These are phyloP conservation scores for Hirundichthys speculiger DNA, from an alignment of 2,113 vertebrate species.

Conservation along the genomic window DNA sequence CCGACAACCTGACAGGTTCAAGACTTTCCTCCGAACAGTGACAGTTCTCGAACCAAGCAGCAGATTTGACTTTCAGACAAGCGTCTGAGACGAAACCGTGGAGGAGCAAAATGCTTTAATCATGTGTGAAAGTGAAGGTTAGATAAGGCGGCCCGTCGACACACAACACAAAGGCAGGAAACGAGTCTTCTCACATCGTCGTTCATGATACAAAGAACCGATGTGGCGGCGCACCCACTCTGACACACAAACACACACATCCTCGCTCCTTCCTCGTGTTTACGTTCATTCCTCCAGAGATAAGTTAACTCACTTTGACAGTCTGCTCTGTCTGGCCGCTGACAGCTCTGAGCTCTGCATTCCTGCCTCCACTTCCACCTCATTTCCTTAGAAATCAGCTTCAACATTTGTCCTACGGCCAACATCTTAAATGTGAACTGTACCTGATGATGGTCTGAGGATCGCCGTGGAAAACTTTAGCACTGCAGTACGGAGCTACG, in stretches of 20 bases:
- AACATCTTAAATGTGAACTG: no score
- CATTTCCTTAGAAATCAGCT: neutral
- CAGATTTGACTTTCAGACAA: no score
- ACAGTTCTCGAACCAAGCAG: no score
- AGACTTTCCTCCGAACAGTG: no score
- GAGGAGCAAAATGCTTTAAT: neutral
- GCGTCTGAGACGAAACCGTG: no score
- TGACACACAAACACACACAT: neutral
- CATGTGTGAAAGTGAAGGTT: neutral
- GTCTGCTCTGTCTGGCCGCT: neutral
- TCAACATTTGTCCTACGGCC: no score
- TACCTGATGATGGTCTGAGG: no score
- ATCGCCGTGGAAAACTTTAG: no score
- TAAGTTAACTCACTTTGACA: conserved; percentile 25
- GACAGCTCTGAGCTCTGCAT: neutral
- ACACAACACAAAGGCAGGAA: conserved; percentile 45
- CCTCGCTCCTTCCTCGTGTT: conserved; percentile 19
- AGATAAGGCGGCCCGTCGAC: conserved; percentile 5
- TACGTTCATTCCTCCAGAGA: conserved; percentile 11
- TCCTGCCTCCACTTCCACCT: neutral
- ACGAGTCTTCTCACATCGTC: conserved; percentile 11
- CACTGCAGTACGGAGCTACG: no score
- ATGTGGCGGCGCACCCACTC: neutral
- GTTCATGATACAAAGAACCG: neutral
- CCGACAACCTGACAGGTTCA: no score